A percentile compares a stretch with the other conserved stretches of the same genome.
These are phyloP conservation scores for Cylas formicarius DNA, from an alignment of 1,140 invertebrate species.

Conservation along the genomic window DNA sequence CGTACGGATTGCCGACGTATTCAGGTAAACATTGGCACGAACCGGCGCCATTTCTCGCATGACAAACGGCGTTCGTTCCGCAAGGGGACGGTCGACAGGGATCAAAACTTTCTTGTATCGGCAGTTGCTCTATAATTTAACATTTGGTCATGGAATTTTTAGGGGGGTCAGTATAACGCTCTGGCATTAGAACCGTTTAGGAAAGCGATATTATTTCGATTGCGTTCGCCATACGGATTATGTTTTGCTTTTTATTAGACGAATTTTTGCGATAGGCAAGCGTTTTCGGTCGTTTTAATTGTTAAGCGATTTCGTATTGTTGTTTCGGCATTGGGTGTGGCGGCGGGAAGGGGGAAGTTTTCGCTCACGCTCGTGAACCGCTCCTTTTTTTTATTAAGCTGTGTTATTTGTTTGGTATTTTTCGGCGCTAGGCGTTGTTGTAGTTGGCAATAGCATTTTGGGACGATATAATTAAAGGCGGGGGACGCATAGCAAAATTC, in stretches of 20 bases:
- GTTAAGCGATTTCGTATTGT: constrained; percentile 4
- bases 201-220: not conserved
- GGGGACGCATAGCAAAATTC: constrained; percentile 18
- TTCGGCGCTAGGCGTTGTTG: constrained; percentile 4
- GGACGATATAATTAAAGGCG: constrained; percentile 11
- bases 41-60: constrained; percentile 63
- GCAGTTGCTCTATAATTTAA: constrained; percentile 18
- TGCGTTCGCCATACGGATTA: constrained; percentile 8
- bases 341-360: constrained; percentile 9
- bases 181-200: not conserved
- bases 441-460: constrained; percentile 6
- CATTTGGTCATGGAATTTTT: too few species aligned
- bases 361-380: constrained; percentile 22
- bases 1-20: constrained; percentile 69
- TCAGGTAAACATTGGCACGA: constrained; percentile 72
- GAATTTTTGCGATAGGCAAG: constrained; percentile 10
- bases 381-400: constrained; percentile 12
- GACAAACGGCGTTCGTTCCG: constrained; percentile 72
- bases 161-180: too few species aligned
- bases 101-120: constrained; percentile 47
- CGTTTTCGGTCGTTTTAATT: constrained; percentile 12
- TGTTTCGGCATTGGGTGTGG: constrained; percentile 9
- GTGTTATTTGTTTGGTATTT: constrained; percentile 19
- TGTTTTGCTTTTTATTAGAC: constrained; percentile 17
- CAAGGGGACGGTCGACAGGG: constrained; percentile 75